Base-by-base conservation (phyloP, 37 sponge, comb jelly and placozoan species). In the Halichondria panicea region DNA sequence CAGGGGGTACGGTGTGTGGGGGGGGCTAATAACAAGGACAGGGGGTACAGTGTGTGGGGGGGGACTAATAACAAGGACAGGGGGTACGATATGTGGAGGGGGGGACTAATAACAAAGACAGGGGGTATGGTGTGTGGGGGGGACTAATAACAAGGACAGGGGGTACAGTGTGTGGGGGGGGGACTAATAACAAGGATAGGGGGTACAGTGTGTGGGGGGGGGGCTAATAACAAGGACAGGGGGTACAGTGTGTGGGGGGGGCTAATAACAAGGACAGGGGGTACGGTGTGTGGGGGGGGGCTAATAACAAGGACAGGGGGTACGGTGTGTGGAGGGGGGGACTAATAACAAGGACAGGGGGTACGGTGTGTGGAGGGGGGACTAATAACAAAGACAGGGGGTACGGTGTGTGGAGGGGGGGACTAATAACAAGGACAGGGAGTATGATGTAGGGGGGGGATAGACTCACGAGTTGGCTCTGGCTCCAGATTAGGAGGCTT, bases 401-500 rank as follows among this genome's bases (percentile, higher is more conserved):
- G 37, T 37, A 15, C 66, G 9, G 40, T 18, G 66, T 37, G 7
- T 7, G 41, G 9, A 37, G 12, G 39, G 31, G 66, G 9, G 31
- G 4, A 36, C 40, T 22, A 36, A 5, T 65, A 11, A 11, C 39
- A 68, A 43, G 43, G 5, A 37, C 36, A 63, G 30, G 63, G 6
- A 19, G 34, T 37, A 30, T 19, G 3, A 18, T 35, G 31, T 35
- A 30, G 9, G 64, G 54, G 25, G 43, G 58, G 52, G 52, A 30
- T 25, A 28, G 13, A 80, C 70, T 31, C 50, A 81, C 81, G 42
- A 28, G 35, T 57, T 45, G 58, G 58, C 22, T 80, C 80, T 12
- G 63, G 25, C 46, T 83, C 84, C 2, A n/a, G 44, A 15, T n/a
- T 70, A 21, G 80, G 89, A 21, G 74, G 84, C 28, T 65, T 74